Base-by-base conservation (phyloP, 2,113 vertebrate species). In the Nesoenas mayeri region DNA sequence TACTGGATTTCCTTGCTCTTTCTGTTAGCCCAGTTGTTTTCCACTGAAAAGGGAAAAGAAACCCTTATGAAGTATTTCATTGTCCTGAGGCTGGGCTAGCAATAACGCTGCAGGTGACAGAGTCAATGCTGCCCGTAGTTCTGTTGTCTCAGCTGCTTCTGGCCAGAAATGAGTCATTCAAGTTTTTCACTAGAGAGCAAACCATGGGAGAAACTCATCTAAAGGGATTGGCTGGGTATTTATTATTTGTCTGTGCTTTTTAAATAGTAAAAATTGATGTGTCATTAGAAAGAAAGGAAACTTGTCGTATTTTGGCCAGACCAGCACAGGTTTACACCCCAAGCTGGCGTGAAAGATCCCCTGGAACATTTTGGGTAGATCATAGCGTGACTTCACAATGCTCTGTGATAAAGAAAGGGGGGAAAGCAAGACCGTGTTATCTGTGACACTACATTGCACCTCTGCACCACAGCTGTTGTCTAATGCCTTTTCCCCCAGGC, bases 111-210 rank as follows among this genome's bases (percentile, higher is more conserved):
- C 16, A 51, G 93, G 85, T 86, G 88, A 79, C 4, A 15, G 42
- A 44, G 60, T 13, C 51, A 44, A 7, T 2, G 10, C 60, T 71
- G 66, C 79, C 0, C 0, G 74, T 58, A 58, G 29, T 74, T 71
- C 88, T 86, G 83, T 71, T 89, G 53, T 69, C 77, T 92, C 90
- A 80, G 79, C 90, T 91, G 85, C 57, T 80, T 72, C 62, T 44
- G 60, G 38, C 61, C 65, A 91, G 47, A 87, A 87, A 87, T 81
- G 40, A 95, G 60, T 93, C 82, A 93, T 51, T 78, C 60, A 32
- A 36, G 38, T 38, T 79, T 89, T 79, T 86, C 82, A 86, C 60
- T 84, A 71, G 67, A 93, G 56, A 90, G 65, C 26, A 86, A 88
- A 69, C 38, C 40, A 67, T 19, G 44, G 54, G 36, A 91, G 69